Evolutionary conservation across 2,797 vertebrate genomes (phyloP), one percentile per base, ranked within the genome.

Genomic region (Thamnophis elegans): DNA sequence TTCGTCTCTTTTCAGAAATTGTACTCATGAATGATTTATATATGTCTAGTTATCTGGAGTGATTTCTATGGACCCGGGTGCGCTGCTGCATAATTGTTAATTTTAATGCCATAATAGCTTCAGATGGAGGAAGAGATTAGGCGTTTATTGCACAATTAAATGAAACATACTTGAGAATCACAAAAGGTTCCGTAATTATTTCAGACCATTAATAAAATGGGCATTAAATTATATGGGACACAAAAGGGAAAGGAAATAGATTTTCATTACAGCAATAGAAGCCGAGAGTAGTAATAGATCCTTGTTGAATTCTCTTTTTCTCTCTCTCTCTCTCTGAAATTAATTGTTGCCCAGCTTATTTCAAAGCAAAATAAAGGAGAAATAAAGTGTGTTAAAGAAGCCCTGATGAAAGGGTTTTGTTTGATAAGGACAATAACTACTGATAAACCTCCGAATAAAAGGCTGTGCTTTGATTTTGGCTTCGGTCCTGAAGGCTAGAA

Each of bases 121-220:
- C 98, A 99, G 99, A 99, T 99, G 99, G 98, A 99, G 98, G 98
- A 98, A 98, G 98, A 98, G 99, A 99, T 99, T 99, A 99, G 99
- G 99, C 99, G 98, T 99, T 99, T 99, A 99, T 99, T 99, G 99
- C 99, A 99, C 99, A 99, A 99, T 99, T 99, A 99, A 99, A 99
- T 99, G 99, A 99, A 99, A 99, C 99, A 99, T 99, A 99, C 99
- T 99, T 99, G 99, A 99, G 98, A 99, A 99, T 99, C 98, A 99
- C 99, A 99, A 99, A 99, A 98, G 99, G 98, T 99, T 98, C 99
- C 98, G 98, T 99, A 99, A 99, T 99, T 99, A 99, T 99, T 99
- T 99, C 99, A 99, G 99, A 99, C 99, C 99, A 99, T 99, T 99
- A 99, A 99, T 99, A 99, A 99, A 99, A 99, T 99, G 98, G 99